These are phyloP conservation scores for Lophotriccus pileatus DNA, from an alignment of 2,797 vertebrate genomes.

Conservation along the genomic window DNA sequence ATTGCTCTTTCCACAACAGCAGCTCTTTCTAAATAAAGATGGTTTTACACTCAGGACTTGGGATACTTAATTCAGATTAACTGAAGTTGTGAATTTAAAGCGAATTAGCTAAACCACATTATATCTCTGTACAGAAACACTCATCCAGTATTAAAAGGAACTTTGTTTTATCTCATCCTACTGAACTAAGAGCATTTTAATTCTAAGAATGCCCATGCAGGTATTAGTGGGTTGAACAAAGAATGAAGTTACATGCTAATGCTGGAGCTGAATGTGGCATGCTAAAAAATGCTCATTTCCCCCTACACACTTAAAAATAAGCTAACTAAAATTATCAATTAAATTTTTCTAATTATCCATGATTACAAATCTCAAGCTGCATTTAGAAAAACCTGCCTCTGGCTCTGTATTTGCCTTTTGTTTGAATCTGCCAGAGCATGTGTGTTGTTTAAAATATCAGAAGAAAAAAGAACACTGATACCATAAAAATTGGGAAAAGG, in stretches of 20 bases:
- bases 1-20: slow-evolving; percentile 17
- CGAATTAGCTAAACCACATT: slow-evolving; percentile 39
- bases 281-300: background rate
- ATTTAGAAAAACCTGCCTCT: background rate
- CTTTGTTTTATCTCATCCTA: slow-evolving; percentile 11
- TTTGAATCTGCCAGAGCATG: background rate
- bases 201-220: background rate
- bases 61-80: slow-evolving; percentile 43
- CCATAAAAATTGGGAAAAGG: background rate
- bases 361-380: background rate
- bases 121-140: background rate
- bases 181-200: slow-evolving; percentile 17
- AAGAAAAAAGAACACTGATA: background rate
- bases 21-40: slow-evolving; percentile 29
- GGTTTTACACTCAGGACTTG: background rate
- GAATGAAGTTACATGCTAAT: background rate
- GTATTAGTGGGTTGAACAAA: background rate
- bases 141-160: slow-evolving; percentile 1
- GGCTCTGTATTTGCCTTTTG: background rate
- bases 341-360: background rate
- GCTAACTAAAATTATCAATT: background rate
- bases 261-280: background rate
- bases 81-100: slow-evolving; percentile 22
- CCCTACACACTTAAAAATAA: background rate
- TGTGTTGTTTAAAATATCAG: background rate